Base-by-base conservation (phyloP, 2,888 invertebrate genomes). In the Eupithecia insigniata region DNA sequence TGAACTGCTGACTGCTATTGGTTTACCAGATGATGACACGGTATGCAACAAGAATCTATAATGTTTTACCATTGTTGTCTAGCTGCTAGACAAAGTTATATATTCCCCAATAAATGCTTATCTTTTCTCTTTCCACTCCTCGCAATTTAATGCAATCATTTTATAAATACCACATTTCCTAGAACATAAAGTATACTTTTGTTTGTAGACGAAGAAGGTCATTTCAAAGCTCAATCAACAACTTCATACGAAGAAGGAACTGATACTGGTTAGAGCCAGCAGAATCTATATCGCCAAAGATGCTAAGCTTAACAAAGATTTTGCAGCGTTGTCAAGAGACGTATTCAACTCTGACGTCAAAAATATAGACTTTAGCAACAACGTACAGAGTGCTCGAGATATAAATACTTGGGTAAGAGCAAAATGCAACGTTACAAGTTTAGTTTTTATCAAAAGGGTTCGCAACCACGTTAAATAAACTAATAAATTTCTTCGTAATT, bases 341-440 rank as follows among this genome's bases (percentile, higher is more conserved):
- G 88, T 94, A 30, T 97, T 97, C 82, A 85, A 91, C 2, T 95
- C 97, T 0, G 95, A 96, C 74, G 95, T 96, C 0, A 91, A 96
- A 80, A 90, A 90, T 26, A 76, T 97, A 0, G 89, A 97, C 80
- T 98, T 98, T 78, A 69, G 67, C 0, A 79, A 95, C 26, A 87
- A 91, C 0, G 73, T 66, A 0, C 85, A 84, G 10, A 92, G 95
- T 2, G 94, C 94, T 0, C 78, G 89, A 0, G 91, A 87, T 12
- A 98, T 99, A 66, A 99, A 99, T 84, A 75, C 85, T 0, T 98
- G 98, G 97, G 72, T 69, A 61, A 68, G 36, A 58, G 34, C 6
- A 36, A 18, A 51, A 22, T 1, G 22, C 22, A 22, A 2, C 2
- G 12, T 4, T 46, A 39, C 39, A 39, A 16, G 39, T 39, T 39